Conservation (phyloP, 1,140 invertebrate genomes). For the Drosophila gunungcola region DNA sequence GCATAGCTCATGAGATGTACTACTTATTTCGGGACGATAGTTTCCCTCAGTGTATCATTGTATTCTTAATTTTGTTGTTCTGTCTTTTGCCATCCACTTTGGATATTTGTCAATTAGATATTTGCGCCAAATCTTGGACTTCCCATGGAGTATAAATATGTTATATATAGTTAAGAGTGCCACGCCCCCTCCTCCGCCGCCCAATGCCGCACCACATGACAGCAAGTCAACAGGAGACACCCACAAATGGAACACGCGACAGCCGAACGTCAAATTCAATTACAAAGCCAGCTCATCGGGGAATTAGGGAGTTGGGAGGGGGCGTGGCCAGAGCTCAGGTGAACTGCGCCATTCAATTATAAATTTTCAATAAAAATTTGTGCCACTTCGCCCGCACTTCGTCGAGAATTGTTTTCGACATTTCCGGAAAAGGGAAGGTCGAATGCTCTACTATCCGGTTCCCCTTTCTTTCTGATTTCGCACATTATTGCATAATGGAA, state of each 20-base stretch:
- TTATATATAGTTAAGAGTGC: conserved; percentile 1
- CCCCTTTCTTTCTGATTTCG: neutral
- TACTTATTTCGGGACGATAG: too few species aligned
- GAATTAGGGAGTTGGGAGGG: conserved; percentile 2
- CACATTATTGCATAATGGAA: conserved; percentile 31
- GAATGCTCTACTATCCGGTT: neutral
- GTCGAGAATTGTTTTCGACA: conserved; percentile 79
- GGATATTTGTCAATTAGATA: conserved; percentile 66
- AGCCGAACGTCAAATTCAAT: conserved; percentile 77
- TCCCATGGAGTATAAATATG: conserved; percentile 14
- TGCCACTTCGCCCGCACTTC: conserved; percentile 27
- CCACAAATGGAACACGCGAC: conserved; percentile 45
- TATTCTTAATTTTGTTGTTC: conserved; percentile 34
- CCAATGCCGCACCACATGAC: conserved; percentile 34
- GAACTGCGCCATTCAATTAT: conserved; percentile 80
- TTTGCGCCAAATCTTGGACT: conserved; percentile 37
- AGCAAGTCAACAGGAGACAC: conserved; percentile 31
- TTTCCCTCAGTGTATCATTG: conserved; percentile 10
- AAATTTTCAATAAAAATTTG: conserved; percentile 78
- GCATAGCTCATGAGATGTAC: too few species aligned
- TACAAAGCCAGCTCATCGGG: conserved; percentile 32
- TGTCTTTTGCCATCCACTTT: conserved; percentile 34
- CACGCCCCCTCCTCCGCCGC: conserved; percentile 25
- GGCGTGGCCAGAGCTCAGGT: conserved; percentile 64
- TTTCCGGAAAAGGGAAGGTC: conserved; percentile 16